These are phyloP conservation scores for Microtus pennsylvanicus DNA, from an alignment of 2,113 vertebrate genomes.

Conservation along the genomic window DNA sequence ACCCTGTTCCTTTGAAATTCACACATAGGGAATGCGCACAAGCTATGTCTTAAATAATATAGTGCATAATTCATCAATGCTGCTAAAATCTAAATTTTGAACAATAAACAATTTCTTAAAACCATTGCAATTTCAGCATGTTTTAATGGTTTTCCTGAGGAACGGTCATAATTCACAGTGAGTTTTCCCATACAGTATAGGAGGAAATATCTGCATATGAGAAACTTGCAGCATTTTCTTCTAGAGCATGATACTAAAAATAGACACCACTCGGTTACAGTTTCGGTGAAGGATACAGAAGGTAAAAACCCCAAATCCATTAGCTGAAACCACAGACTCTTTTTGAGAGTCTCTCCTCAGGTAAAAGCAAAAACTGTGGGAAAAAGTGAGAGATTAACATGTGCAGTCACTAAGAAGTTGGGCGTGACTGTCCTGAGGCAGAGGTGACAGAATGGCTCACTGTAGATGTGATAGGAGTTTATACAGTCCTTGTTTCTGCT, in stretches of 20 bases:
- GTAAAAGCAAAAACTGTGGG: background rate
- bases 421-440: background rate
- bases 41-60: background rate
- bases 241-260: background rate
- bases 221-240: background rate
- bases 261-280: background rate
- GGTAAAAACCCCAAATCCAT: background rate
- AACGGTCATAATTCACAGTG: background rate
- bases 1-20: background rate
- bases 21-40: background rate
- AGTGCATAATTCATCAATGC: background rate
- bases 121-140: background rate
- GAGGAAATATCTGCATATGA: background rate
- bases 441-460: background rate
- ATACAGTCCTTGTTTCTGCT: background rate
- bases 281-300: background rate
- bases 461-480: background rate
- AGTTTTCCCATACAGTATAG: background rate
- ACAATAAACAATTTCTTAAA: background rate
- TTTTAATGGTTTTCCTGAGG: background rate
- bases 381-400: background rate
- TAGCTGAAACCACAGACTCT: background rate
- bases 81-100: background rate
- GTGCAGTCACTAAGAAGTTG: background rate
- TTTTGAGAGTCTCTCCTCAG: background rate